These are phyloP conservation scores for Pharmacophagus antenor DNA, from an alignment of 2,888 invertebrate genomes.

Conservation along the genomic window DNA sequence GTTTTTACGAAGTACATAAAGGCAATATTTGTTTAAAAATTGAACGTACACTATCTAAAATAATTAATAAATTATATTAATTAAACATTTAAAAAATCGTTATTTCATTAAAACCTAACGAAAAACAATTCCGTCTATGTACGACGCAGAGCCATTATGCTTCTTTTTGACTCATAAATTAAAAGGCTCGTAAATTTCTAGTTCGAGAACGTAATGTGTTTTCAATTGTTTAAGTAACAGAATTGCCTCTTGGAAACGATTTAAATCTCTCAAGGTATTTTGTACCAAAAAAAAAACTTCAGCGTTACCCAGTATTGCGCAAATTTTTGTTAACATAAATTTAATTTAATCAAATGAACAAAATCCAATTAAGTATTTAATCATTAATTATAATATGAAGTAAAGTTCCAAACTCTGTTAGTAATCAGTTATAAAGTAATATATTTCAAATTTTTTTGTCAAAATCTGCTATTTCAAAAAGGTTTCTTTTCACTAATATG, in stretches of 20 bases:
- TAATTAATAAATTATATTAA: not conserved
- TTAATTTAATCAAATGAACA: not conserved
- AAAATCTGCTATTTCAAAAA: not conserved
- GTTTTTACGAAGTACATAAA: too few species aligned
- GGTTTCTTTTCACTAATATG: not conserved
- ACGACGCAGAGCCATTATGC: slow-evolving; percentile 36
- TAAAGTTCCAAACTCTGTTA: too few species aligned
- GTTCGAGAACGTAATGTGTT: slow-evolving; percentile 56
- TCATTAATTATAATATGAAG: not conserved
- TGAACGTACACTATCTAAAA: not conserved
- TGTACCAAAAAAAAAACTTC: not conserved
- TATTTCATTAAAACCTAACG: not conserved
- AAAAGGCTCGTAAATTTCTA: slow-evolving; percentile 53
- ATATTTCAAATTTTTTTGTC: not conserved
- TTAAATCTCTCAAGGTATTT: not conserved
- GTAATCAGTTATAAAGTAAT: not conserved
- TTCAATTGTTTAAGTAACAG: slow-evolving; percentile 46
- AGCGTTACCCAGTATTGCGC: too few species aligned
- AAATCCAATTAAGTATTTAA: not conserved
- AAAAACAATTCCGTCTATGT: slow-evolving; percentile 36
- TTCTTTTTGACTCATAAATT: slow-evolving; percentile 48
- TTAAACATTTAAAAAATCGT: not conserved
- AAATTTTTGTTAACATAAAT: not conserved
- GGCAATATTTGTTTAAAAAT: too few species aligned
- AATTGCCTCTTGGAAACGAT: not conserved